These are phyloP conservation scores for Anguilla obscura DNA, from an alignment of 2,797 vertebrate species.

Conservation along the genomic window DNA sequence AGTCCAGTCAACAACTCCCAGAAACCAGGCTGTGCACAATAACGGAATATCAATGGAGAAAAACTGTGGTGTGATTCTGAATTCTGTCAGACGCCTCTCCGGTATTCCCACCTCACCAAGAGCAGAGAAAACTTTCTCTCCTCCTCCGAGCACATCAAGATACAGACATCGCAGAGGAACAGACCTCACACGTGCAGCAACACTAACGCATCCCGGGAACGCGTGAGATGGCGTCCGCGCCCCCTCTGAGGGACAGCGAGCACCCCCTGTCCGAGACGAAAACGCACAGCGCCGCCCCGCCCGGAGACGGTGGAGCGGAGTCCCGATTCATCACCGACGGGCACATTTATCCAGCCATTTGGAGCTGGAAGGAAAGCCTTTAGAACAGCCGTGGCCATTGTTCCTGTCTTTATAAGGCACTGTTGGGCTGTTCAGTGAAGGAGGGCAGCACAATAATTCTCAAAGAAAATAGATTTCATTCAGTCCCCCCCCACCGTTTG, in stretches of 20 bases:
- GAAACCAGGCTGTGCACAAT: neutral
- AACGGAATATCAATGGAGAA: neutral
- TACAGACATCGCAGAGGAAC: neutral
- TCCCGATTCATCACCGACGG: conserved; percentile 27
- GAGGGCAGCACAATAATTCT: conserved; percentile 30
- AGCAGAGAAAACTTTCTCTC: neutral
- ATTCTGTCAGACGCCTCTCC: neutral
- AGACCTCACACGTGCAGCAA: neutral
- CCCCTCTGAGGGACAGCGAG: neutral
- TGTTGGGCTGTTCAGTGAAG: conserved; percentile 7
- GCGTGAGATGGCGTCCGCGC: neutral
- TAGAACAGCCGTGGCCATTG: conserved; percentile 20
- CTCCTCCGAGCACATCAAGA: neutral
- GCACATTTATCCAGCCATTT: conserved; percentile 35
- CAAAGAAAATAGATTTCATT: conserved; percentile 36
- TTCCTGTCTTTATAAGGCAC: conserved; percentile 17
- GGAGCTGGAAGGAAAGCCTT: conserved; percentile 29
- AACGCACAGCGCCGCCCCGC: neutral
- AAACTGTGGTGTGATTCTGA: neutral
- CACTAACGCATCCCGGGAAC: neutral
- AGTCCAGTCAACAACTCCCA: neutral
- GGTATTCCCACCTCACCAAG: neutral
- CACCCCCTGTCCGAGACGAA: neutral
- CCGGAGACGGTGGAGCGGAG: neutral
- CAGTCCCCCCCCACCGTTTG: conserved; percentile 25